phyloP scores from a whole-genome alignment of 2,888 invertebrate genomes.

The Linnaemya tessellans region DNA sequence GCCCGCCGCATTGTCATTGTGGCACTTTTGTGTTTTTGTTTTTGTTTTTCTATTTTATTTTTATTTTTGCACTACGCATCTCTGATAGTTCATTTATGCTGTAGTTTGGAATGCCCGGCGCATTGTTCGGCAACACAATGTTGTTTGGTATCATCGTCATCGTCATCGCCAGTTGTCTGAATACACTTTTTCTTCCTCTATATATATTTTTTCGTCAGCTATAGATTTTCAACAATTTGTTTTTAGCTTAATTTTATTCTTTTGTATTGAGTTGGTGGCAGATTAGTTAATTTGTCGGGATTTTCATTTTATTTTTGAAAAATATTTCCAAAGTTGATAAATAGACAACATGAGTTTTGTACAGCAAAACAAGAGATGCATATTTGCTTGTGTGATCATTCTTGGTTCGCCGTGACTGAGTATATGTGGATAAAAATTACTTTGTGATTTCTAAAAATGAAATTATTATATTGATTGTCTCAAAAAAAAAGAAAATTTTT shows the following conservation, averaged over 20 bases:
- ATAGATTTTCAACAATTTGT: slow-evolving; percentile 52
- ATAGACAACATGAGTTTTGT: neutral
- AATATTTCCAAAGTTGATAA: slow-evolving; percentile 1
- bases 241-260: slow-evolving; percentile 54
- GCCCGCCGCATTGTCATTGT: slow-evolving; percentile 54
- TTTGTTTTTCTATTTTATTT: neutral
- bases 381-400: neutral
- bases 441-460: too few species aligned
- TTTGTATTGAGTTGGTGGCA: slow-evolving; percentile 43
- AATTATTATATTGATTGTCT: too few species aligned
- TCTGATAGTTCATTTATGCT: slow-evolving; percentile 45
- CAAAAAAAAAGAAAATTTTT: too few species aligned
- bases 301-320: neutral
- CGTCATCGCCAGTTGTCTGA: slow-evolving; percentile 26
- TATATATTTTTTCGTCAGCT: slow-evolving; percentile 17
- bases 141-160: slow-evolving; percentile 49
- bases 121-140: slow-evolving; percentile 49
- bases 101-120: slow-evolving; percentile 14
- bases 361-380: neutral
- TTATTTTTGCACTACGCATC: slow-evolving; percentile 25
- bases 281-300: slow-evolving; percentile 58
- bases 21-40: slow-evolving; percentile 26
- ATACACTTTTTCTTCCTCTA: neutral
- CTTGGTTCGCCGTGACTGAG: too few species aligned
- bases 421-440: too few species aligned